Base-by-base conservation (phyloP, 1,140 invertebrate species). In the Tigriopus japonicus region DNA sequence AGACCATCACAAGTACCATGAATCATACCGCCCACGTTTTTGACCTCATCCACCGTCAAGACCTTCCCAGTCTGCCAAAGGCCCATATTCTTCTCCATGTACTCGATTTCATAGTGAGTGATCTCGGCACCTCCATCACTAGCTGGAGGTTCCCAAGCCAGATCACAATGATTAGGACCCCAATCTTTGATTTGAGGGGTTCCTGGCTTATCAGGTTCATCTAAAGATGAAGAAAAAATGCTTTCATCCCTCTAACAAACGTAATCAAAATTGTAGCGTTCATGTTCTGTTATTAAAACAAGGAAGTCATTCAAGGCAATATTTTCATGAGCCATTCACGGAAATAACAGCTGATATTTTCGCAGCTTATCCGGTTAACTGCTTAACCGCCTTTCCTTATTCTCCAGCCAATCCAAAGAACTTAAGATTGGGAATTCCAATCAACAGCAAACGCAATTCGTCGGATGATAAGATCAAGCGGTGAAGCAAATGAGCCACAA, bases 101-200 rank as follows among this genome's bases (percentile, higher is more conserved):
- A 90, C 74, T 96, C 90, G 70, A 95, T 85, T 59, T 94, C 72
- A 70, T 96, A 96, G 52, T 85, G 83, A 52, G 86, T 87, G 65
- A 98, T 94, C n/a, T 88, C 87, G 64, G 90, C 85, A 63, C 90
- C 90, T 62, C 91, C 91, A 71, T 95, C 89, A 62, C 74, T 85
- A 60, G 88, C 87, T 19, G 91, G 91, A 68, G 85, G 85, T 1
- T 81, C 78, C 85, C 89, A 73, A 72, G 85, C 88, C 6, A 96
- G 74, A 71, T 94, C 89, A 41, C 90, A 90, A 69, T 92, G 88
- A 69, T 94, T 88, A 66, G 86, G 89, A 70, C 94, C 90, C 92
- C 92, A 97, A 68, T 97, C 92, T 14, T 80, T 80, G n/a, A 93
- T 80, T 70, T 94, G 85, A 56, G 91, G 85, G 67, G 82, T 80